Evolutionary conservation across 1,140 invertebrate genomes (phyloP).

Genomic region (Solenopsis fugax): DNA sequence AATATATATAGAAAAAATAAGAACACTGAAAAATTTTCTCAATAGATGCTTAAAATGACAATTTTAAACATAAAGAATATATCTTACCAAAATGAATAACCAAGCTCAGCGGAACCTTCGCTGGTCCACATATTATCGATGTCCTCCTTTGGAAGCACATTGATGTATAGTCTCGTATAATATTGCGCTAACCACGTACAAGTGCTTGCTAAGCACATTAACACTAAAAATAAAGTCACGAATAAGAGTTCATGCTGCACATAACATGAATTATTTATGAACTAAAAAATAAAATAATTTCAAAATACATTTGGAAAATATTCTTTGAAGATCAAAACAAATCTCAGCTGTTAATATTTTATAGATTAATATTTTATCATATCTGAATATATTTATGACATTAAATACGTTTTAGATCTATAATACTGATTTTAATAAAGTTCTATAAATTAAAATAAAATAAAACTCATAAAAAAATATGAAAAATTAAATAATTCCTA

Average conservation of each 20-base stretch:
- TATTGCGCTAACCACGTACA: constrained; percentile 92
- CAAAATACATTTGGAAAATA: background rate
- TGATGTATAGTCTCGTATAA: constrained; percentile 91
- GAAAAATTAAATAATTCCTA: background rate
- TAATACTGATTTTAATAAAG: background rate
- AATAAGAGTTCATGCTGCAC: background rate
- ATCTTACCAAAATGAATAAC: constrained; percentile 92
- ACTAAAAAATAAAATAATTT: background rate
- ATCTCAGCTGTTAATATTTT: background rate
- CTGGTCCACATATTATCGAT: constrained; percentile 91
- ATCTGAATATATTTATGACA: background rate
- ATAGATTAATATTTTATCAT: background rate
- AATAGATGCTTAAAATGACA: background rate
- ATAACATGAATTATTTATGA: background rate
- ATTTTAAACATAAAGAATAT: constrained; percentile 68
- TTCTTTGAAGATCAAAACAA: background rate
- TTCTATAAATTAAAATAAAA: background rate
- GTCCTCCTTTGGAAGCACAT: constrained; percentile 93
- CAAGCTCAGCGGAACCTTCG: constrained; percentile 89
- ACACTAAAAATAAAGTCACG: constrained; percentile 87
- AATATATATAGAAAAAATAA: background rate
- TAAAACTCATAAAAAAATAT: too few species aligned
- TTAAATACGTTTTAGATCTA: background rate
- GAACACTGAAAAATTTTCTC: background rate
- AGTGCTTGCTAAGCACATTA: constrained; percentile 90